Evolutionary conservation across 2,888 invertebrate genomes (phyloP).

Genomic region (Antheraea yamamai): DNA sequence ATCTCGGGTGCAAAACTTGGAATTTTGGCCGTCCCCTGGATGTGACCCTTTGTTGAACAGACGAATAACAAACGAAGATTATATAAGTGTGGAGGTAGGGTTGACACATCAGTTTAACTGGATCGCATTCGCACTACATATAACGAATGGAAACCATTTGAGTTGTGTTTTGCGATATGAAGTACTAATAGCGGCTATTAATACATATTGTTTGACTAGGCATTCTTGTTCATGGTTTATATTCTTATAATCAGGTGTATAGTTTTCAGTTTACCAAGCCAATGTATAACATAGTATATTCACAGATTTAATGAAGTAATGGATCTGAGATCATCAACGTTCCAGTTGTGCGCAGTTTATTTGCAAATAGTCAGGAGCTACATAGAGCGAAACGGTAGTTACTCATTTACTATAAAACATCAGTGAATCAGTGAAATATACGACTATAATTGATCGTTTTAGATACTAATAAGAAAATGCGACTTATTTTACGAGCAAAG

Average conservation of each 20-base stretch:
- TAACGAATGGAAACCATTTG: background rate
- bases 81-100: too few relatives aligned
- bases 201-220: background rate
- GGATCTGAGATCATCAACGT: background rate
- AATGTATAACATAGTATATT: background rate
- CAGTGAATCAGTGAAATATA: background rate
- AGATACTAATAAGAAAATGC: background rate
- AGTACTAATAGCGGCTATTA: background rate
- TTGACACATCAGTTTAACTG: background rate
- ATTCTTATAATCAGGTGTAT: background rate
- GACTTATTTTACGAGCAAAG: background rate
- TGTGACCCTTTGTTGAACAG: background rate
- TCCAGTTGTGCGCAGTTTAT: background rate
- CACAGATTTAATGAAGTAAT: background rate
- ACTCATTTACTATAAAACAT: background rate
- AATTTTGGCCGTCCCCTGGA: background rate
- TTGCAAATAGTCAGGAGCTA: background rate
- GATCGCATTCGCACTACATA: background rate
- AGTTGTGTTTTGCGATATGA: background rate
- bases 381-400: background rate
- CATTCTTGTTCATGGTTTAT: background rate
- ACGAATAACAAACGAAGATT: background rate
- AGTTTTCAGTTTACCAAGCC: too few relatives aligned
- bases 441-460: background rate
- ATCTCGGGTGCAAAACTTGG: background rate